Evolutionary conservation across 1,140 invertebrate species (phyloP), one percentile per base, ranked within the genome.

Genomic region (Zaprionus africanus): DNA sequence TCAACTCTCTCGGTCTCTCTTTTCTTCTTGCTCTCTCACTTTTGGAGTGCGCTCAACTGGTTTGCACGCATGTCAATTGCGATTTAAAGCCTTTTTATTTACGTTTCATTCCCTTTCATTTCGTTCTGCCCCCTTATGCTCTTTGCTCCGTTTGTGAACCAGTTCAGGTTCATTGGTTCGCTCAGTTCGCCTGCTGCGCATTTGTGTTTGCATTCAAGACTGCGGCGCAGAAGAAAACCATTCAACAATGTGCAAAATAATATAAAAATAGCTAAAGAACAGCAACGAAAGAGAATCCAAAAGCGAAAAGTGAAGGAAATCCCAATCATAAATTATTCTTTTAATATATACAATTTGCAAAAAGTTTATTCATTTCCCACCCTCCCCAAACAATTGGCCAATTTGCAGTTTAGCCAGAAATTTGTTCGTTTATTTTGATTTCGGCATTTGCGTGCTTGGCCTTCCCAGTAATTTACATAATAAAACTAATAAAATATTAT

Each of bases 391-490:
- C 61, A 73, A 79, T 74, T 73, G 57, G 43, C 49, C 58, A 67
- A 79, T 79, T 79, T 72, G 67, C 54, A 60, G 54, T 60, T 72
- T 43, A 17, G 24, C 34, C 22, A 41, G 34, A 65, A 56, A 65
- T 28, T 24, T 24, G 46, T 51, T 24, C 36, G 26, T 46, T 60
- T 60, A 22, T 63, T 77, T 73, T 49, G 66, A 11, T 63, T 77
- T 73, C 26, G 66, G 51, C 58, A 64, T 73, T 82, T 75, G 57
- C 76, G 70, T 76, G 80, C 56, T 75, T 59, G 63, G 63, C 76
- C 76, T 82, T 83, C 67, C 17, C n/a, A 49, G 34, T 38, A 72
- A 79, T 83, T 76, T 72, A 56, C 51, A 75, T 76, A 79, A 71
- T 72, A 72, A 83, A 83, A 72, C 43, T 64, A 73, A 79, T 62